Percentiles rank a stretch among this genome's conserved stretches.
These are phyloP conservation scores for Clarias pachynema DNA, from an alignment of 2,797 vertebrate genomes.

Conservation along the genomic window DNA sequence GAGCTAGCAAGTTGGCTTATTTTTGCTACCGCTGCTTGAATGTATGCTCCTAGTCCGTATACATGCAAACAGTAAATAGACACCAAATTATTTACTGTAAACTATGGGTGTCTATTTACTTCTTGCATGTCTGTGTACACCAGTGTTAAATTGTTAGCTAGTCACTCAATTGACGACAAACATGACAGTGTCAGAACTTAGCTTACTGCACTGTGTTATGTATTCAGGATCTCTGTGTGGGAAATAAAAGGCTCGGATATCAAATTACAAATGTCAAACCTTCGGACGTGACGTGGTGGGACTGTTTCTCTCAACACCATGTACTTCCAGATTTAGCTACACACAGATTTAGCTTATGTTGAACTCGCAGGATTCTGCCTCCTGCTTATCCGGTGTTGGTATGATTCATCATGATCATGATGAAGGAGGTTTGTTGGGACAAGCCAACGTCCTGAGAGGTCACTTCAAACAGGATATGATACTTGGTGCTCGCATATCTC, in stretches of 20 bases:
- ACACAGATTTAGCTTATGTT: neutral
- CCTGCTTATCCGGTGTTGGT: slow-evolving; percentile 50
- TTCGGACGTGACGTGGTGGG: neutral
- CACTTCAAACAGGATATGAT: slow-evolving; percentile 78
- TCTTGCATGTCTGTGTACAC: neutral
- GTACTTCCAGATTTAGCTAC: slow-evolving; percentile 24
- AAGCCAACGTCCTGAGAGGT: slow-evolving; percentile 77
- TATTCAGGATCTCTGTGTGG: neutral
- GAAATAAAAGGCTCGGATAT: neutral
- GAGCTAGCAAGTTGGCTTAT: neutral
- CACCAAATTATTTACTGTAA: too few species aligned
- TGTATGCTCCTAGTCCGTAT: neutral
- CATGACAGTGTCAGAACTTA: neutral
- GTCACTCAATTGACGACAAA: neutral
- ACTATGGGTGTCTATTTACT: too few species aligned
- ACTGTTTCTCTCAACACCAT: slow-evolving; percentile 49
- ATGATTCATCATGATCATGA: slow-evolving; percentile 62
- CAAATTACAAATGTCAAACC: neutral
- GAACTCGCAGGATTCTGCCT: slow-evolving; percentile 57
- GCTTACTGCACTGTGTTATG: neutral
- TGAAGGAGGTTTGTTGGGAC: slow-evolving; percentile 73
- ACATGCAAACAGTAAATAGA: too few species aligned
- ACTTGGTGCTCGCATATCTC: slow-evolving; percentile 62
- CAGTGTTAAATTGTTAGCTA: neutral
- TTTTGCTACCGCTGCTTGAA: neutral